Conservation (phyloP, 2,797 vertebrate species). For the Benthosema pterotum region DNA sequence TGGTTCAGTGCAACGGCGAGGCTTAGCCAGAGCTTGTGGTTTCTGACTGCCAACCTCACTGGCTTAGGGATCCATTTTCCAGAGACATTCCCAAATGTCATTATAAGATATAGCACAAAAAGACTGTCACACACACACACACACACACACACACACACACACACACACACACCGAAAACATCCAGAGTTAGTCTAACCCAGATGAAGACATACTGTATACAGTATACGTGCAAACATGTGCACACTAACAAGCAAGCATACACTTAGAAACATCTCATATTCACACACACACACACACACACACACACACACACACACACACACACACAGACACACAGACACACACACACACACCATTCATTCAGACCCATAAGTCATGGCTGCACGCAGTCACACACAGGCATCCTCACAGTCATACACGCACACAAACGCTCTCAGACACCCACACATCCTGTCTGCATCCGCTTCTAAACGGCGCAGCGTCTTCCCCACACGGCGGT, state of each 20-base stretch:
- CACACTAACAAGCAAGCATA: no score
- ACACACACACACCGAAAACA: constrained; percentile 14
- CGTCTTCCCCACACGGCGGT: constrained; percentile 62
- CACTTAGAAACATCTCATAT: no score
- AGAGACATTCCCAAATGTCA: constrained; percentile 83
- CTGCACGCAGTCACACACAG: constrained; percentile 14
- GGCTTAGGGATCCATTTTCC: constrained; percentile 78
- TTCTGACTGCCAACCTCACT: constrained; percentile 77
- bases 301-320: background rate
- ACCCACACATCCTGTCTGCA: constrained; percentile 63
- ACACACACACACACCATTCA: no score
- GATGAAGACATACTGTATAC: no score
- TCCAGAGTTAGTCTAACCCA: no score
- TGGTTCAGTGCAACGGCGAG: constrained; percentile 77
- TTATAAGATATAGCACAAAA: constrained; percentile 75
- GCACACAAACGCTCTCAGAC: constrained; percentile 45
- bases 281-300: no score
- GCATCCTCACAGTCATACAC: constrained; percentile 27
- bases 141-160: constrained; percentile 36
- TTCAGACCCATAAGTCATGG: no score
- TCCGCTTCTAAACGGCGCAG: constrained; percentile 65
- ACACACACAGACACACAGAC: constrained; percentile 24
- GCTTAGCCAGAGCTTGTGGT: constrained; percentile 78
- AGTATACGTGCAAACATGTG: constrained; percentile 6
- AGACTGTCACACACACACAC: constrained; percentile 42